These are phyloP conservation scores for Galendromus occidentalis DNA, from an alignment of 1,140 invertebrate genomes.

Conservation along the genomic window DNA sequence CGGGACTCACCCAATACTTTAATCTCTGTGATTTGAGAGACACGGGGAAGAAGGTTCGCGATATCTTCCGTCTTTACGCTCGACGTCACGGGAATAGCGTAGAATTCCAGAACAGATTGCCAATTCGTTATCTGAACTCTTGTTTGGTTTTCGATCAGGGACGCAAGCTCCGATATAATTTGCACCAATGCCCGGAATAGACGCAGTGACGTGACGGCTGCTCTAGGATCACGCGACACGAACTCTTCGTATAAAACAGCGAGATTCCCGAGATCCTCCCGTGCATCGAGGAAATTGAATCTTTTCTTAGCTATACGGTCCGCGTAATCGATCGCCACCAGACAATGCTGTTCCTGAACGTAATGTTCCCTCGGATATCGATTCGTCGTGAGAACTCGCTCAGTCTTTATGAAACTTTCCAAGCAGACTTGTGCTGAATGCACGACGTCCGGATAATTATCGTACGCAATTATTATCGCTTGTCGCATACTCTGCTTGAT, in stretches of 20 bases:
- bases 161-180: not conserved
- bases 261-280: constrained; percentile 3
- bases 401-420: not conserved
- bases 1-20: too few relatives aligned
- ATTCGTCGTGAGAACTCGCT: not conserved
- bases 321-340: not conserved
- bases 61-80: too few relatives aligned
- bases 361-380: not conserved
- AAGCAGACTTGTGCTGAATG: not conserved
- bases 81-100: not conserved
- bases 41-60: too few relatives aligned
- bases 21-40: too few relatives aligned
- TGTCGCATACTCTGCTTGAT: too few relatives aligned
- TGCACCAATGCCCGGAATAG: not conserved
- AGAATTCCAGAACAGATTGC: not conserved
- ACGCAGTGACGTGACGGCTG: not conserved
- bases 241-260: not conserved
- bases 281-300: not conserved
- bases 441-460: not conserved
- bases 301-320: not conserved
- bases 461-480: too few relatives aligned
- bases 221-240: not conserved
- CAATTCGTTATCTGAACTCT: not conserved
- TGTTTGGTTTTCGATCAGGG: not conserved
- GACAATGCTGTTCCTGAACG: constrained; percentile 3